Evolutionary conservation across 2,797 vertebrate genomes (phyloP).

Genomic region (Pseudotriccus pelzelni): DNA sequence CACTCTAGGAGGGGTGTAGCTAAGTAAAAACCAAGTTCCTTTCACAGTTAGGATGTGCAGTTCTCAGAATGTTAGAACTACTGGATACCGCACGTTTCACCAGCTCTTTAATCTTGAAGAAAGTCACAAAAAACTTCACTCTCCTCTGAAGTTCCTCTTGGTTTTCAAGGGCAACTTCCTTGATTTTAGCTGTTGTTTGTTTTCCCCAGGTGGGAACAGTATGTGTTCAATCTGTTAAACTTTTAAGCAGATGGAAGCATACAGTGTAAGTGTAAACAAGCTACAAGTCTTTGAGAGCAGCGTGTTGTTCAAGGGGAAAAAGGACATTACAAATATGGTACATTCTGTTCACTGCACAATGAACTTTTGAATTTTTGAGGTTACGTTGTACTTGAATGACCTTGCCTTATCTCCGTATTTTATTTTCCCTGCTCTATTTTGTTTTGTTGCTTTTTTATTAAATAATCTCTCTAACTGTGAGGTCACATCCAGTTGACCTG

Average conservation of each 20-base stretch:
- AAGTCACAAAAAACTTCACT: neutral
- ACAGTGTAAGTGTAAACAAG: neutral
- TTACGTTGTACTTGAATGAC: neutral
- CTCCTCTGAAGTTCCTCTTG: neutral
- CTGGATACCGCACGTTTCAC: neutral
- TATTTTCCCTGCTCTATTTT: neutral
- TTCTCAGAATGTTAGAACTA: neutral
- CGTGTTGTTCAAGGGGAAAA: neutral
- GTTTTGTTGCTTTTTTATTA: neutral
- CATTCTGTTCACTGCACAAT: constrained; percentile 1
- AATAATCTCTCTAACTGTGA: neutral
- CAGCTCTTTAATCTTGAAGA: neutral
- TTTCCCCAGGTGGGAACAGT: neutral
- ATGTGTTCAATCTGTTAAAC: constrained; percentile 17
- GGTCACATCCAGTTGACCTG: neutral
- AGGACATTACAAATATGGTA: neutral
- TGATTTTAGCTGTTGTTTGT: constrained; percentile 18
- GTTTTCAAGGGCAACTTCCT: neutral
- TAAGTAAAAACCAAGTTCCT: neutral
- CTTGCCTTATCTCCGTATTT: neutral
- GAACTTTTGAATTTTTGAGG: constrained; percentile 20
- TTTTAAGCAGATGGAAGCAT: neutral
- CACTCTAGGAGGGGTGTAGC: neutral
- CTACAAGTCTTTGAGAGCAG: neutral
- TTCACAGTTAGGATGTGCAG: neutral